Base-by-base conservation (phyloP, 2,888 invertebrate genomes). In the Hermaeophaga mercurialis region DNA sequence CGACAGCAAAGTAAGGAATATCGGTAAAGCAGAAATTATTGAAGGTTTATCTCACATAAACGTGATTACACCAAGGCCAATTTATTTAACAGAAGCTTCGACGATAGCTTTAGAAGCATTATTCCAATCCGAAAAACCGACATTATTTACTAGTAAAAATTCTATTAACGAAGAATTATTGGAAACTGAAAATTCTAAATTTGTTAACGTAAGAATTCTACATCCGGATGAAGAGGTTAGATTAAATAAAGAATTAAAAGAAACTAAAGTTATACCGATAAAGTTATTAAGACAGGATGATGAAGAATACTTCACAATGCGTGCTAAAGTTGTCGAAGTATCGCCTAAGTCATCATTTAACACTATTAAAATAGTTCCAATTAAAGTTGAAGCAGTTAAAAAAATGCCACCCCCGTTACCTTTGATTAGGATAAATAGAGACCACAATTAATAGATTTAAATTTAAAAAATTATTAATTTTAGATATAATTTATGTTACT, bases 21-120 rank as follows among this genome's bases (percentile, higher is more conserved):
- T 70, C 34, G 69, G 68, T 56, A 80, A 82, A 52, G 67, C 72
- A 15, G 70, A 74, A 47, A 70, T 72, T 26, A 76, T 78, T 15
- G 75, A 76, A 50, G 74, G 75, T 17, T 70, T 67, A 55, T 76
- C 77, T 1, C 69, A 71, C 14, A 75, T 77, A 14, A 74, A 75
- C 45, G 68, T 76, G 8, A 69, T 75, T 17, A 77, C 78, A 4
- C 74, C 77, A 1, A 69, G 70, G 55, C 75, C 77, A 3, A 58
- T 71, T 4, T 68, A 69, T 41, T 62, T 73, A 22, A 70, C 79
- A 6, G 84, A 88, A 73, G 82, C 85, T 1, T 86, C 88, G 0
- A 88, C 88, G 1, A 81, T 89, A 60, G 78, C 88, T 8, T 73
- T 89, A 61, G 86, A 89, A 77, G 86, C 82, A 1, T 75, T 89